Evolutionary conservation across 2,113 vertebrate species (phyloP), one percentile per base, ranked within the genome.

Genomic region (Esox niger): DNA sequence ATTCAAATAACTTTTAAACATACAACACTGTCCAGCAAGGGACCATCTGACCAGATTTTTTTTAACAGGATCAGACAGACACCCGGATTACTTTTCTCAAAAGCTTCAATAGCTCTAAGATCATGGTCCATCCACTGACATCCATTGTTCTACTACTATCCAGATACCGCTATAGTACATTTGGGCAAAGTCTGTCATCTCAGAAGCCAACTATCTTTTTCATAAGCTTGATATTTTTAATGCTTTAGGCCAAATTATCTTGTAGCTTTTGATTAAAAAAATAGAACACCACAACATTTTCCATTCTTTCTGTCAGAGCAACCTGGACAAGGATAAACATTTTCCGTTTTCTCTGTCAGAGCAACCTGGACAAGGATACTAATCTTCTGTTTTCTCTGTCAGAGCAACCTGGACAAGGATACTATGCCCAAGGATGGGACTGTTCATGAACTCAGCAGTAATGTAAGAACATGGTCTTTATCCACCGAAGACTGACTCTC

Each of bases 381-480:
- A 25, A 15, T 62, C 8, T 43, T 13, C 15, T 26, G 13, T 7
- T 76, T n/a, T 29, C 10, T 71, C 11, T 52, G 52, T 52, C 60
- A 94, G 93, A 94, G 91, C 33, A 92, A 94, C 62, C 93, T 92
- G 0, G 93, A 94, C 78, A 94, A 94, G 52, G 93, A 94, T 11
- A 94, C 92, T 76, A 94, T 94, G 93, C 92, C 93, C 62, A 94
- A 94, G 80, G 93, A 94, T 2, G 93, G 93, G 30, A 94, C 93
- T 0, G 93, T 94, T 32, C 93, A 94, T 0, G 93, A 94, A 62
- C 90, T 94, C 78, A 94, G 92, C 38, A 93, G 93, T 84, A 94
- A 94, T 0, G 93, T 94, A 88, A 0, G 15, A 8, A 11, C 27
- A 6, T 2, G 4, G 20, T 21, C 92, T 21, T 2, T 9, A 21